These are phyloP conservation scores for Elysia chlorotica DNA, from an alignment of 1,140 invertebrate species.

Conservation along the genomic window DNA sequence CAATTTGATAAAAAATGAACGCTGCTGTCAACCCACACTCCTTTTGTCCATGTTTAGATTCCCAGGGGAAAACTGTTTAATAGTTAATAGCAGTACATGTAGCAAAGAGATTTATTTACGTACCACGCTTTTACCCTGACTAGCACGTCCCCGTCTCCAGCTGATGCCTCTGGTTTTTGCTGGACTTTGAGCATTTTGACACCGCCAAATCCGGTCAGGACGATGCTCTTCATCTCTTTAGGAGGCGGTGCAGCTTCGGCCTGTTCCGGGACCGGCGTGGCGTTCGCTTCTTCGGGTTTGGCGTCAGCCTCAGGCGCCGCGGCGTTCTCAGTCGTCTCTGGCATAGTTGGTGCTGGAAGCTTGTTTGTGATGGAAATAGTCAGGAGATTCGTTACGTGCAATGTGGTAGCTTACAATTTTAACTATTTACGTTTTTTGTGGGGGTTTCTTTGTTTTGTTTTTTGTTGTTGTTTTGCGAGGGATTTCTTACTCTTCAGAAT, in stretches of 20 bases:
- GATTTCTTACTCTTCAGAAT: too few species aligned
- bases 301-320: background rate
- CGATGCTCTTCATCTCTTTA: slow-evolving; percentile 80
- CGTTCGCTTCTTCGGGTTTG: slow-evolving; percentile 8
- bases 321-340: background rate
- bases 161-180: slow-evolving; percentile 77
- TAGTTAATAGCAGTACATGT: too few species aligned
- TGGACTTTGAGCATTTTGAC: slow-evolving; percentile 82
- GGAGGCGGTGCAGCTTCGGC: slow-evolving; percentile 60
- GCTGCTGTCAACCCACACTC: too few species aligned
- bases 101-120: slow-evolving; percentile 63
- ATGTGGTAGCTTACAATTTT: too few species aligned
- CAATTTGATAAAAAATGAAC: too few species aligned
- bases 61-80: too few species aligned
- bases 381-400: too few species aligned
- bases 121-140: slow-evolving; percentile 85
- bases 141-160: slow-evolving; percentile 78
- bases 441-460: too few species aligned
- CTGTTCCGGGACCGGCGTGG: background rate
- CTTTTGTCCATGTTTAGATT: too few species aligned
- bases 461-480: too few species aligned
- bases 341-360: background rate
- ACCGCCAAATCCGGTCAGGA: slow-evolving; percentile 82
- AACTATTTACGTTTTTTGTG: too few species aligned
- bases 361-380: too few species aligned